Conservation (phyloP, 2,797 vertebrate genomes). For the Tiaroga cobitis region DNA sequence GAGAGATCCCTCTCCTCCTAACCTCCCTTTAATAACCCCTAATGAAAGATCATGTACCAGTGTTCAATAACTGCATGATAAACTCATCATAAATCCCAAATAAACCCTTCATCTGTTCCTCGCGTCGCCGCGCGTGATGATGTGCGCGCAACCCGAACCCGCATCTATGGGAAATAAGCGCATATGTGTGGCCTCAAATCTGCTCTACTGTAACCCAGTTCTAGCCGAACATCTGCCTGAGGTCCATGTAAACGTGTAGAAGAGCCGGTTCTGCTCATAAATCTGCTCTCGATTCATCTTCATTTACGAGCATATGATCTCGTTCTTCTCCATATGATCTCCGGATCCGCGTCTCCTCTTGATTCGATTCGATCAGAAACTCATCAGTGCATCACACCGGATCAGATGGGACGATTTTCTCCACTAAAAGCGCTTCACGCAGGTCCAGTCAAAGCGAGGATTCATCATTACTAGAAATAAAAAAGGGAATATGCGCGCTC, state of each 20-base stretch:
- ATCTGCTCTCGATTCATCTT: constrained; percentile 5
- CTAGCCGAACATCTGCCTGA: neutral
- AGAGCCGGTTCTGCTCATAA: constrained; percentile 7
- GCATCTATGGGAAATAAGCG: neutral
- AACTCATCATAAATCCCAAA: neutral
- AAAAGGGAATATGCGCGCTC: neutral
- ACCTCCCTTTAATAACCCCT: neutral
- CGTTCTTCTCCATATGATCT: neutral
- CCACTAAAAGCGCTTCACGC: neutral
- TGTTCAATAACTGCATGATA: constrained; percentile 18
- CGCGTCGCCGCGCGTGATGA: neutral
- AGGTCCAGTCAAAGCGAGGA: neutral
- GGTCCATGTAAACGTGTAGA: neutral
- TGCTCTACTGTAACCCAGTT: neutral
- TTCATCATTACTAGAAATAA: neutral
- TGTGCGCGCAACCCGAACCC: neutral
- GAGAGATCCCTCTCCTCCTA: neutral
- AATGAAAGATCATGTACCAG: neutral
- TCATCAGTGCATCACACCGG: constrained; percentile 2
- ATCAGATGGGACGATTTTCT: neutral
- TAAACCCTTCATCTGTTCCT: neutral
- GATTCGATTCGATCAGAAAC: constrained; percentile 7
- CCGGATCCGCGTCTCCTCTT: neutral
- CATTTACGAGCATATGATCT: constrained; percentile 3
- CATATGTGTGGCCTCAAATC: neutral